A percentile compares a stretch with the other conserved stretches of the same genome.
phyloP scores from a whole-genome alignment of 1,140 invertebrate species.

The Penaeus vannamei region DNA sequence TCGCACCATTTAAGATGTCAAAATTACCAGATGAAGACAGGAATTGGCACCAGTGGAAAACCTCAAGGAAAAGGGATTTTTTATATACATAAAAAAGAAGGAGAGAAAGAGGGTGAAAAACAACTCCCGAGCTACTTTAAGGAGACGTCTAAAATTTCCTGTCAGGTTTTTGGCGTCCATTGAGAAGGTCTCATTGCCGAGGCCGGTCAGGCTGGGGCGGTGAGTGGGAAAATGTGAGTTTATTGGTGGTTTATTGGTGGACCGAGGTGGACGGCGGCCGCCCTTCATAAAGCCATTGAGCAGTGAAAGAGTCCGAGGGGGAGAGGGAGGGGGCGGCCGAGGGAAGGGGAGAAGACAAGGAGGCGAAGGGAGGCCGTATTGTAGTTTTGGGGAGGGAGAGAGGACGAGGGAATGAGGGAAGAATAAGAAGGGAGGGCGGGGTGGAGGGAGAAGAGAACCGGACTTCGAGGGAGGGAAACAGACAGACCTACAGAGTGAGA shows the following conservation, averaged over 20 bases:
- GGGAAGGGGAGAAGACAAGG: background rate
- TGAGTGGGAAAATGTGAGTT: constrained; percentile 42
- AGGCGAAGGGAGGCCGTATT: constrained; percentile 2
- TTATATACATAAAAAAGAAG: background rate
- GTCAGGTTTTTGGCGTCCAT: constrained; percentile 46
- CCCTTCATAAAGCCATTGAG: constrained; percentile 55
- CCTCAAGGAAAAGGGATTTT: too few species aligned
- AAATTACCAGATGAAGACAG: too few species aligned
- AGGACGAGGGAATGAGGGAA: background rate
- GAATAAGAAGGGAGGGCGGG: background rate
- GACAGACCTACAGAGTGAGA: background rate
- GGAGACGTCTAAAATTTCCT: constrained; percentile 41
- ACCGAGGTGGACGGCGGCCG: background rate
- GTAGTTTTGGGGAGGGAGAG: background rate
- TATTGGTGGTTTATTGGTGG: constrained; percentile 52
- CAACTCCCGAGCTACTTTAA: constrained; percentile 25
- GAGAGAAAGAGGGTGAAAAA: constrained; percentile 9
- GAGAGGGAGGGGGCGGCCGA: background rate
- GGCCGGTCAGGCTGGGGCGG: constrained; percentile 37
- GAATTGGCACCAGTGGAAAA: too few species aligned
- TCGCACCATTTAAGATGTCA: too few species aligned
- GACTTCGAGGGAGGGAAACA: background rate
- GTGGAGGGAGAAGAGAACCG: background rate
- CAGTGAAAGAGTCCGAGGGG: constrained; percentile 35
- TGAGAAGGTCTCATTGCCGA: constrained; percentile 36